phyloP scores from a whole-genome alignment of 2,113 vertebrate species.

The Platycercus adscitus region DNA sequence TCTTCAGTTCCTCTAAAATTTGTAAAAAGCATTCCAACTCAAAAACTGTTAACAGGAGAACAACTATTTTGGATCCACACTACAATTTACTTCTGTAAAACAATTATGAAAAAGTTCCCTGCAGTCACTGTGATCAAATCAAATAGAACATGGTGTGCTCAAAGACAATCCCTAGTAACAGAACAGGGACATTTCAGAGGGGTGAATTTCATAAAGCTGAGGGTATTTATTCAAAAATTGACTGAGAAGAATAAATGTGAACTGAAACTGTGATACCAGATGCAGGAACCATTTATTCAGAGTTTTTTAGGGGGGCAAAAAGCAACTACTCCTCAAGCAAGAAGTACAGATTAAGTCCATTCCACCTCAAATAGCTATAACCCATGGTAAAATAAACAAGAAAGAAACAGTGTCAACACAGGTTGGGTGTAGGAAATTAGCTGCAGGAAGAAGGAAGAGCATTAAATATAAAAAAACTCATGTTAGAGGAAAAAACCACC shows the following conservation, averaged over 20 bases:
- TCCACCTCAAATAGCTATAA: not conserved
- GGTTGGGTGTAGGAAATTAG: not conserved
- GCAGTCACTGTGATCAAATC: not conserved
- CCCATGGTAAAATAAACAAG: not conserved
- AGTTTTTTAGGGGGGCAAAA: not conserved
- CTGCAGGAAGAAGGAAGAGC: not conserved
- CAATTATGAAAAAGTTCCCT: not conserved
- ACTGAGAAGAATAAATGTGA: not conserved
- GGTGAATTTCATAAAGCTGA: not conserved
- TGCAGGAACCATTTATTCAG: not conserved
- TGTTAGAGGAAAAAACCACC: not conserved
- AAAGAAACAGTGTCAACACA: not conserved
- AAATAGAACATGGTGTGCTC: not conserved
- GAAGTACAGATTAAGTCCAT: not conserved
- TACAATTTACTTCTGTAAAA: not conserved
- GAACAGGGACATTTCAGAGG: fast-evolving
- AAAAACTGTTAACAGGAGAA: not conserved
- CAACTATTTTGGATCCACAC: not conserved
- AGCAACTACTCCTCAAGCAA: not conserved
- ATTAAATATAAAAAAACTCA: not conserved
- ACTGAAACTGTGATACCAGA: not conserved
- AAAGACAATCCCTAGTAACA: not conserved
- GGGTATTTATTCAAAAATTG: not conserved
- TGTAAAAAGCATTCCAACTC: not conserved
- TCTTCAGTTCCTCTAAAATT: not conserved